These are phyloP conservation scores for Zygaena filipendulae DNA, from an alignment of 2,888 invertebrate species.

Conservation along the genomic window DNA sequence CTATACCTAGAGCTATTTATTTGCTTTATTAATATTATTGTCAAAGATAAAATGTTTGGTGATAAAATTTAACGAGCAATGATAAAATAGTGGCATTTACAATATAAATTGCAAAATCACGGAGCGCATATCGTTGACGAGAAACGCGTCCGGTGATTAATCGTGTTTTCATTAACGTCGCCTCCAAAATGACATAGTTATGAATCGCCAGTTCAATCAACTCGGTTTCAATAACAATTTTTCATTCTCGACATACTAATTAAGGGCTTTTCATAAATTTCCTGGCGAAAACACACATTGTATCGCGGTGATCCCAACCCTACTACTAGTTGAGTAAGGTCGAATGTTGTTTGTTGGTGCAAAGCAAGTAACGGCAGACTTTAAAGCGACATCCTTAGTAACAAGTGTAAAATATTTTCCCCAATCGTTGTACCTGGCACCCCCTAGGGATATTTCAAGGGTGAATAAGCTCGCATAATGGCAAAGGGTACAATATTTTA, in stretches of 20 bases:
- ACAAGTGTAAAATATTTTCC: constrained; percentile 70
- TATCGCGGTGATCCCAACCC: constrained; percentile 25
- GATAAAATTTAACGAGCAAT: not conserved
- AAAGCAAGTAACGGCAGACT: constrained; percentile 35
- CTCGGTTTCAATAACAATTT: constrained; percentile 66
- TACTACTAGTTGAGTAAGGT: constrained; percentile 23
- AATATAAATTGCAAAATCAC: constrained; percentile 38
- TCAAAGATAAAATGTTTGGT: no score
- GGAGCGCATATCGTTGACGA: constrained; percentile 31
- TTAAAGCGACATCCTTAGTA: constrained; percentile 63
- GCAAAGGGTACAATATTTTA: constrained; percentile 71
- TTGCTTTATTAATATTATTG: no score
- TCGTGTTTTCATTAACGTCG: constrained; percentile 54
- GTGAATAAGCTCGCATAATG: constrained; percentile 70
- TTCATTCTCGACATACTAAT: constrained; percentile 67
- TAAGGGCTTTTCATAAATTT: constrained; percentile 65
- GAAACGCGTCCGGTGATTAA: constrained; percentile 44
- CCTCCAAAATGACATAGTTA: constrained; percentile 65
- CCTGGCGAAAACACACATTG: constrained; percentile 23
- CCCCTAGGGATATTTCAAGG: constrained; percentile 70
- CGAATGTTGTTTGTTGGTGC: constrained; percentile 25
- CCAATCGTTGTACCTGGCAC: constrained; percentile 65
- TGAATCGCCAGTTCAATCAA: constrained; percentile 63
- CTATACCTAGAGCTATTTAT: no score
- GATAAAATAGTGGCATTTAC: constrained; percentile 19